Evolutionary conservation across 2,888 invertebrate genomes (phyloP).

Genomic region (Rotaria macrura): DNA sequence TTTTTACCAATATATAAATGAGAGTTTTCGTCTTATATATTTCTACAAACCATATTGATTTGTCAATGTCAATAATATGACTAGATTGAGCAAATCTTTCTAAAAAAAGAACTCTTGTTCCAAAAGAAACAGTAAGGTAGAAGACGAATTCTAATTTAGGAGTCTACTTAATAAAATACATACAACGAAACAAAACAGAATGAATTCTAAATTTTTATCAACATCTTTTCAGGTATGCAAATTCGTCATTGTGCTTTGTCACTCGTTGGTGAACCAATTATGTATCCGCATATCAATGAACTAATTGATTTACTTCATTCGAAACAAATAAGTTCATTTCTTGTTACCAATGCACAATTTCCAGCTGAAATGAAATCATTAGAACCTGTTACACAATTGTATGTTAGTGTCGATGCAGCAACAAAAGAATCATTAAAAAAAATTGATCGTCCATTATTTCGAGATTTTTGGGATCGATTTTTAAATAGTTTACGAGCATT

Average conservation of each 20-base stretch:
- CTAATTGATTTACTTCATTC: slow-evolving; percentile 53
- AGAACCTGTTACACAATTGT: slow-evolving; percentile 55
- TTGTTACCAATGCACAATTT: slow-evolving; percentile 58
- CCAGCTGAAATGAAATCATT: slow-evolving; percentile 55
- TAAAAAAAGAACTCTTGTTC: no score
- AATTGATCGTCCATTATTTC: slow-evolving; percentile 56
- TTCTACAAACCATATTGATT: no score
- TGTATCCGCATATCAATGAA: slow-evolving; percentile 57
- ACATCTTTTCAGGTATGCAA: slow-evolving; percentile 37
- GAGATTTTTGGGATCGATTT: slow-evolving; percentile 57
- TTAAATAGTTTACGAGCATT: slow-evolving; percentile 53
- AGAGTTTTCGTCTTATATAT: no score
- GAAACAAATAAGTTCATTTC: slow-evolving; percentile 54
- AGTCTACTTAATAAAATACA: no score
- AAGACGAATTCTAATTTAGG: no score
- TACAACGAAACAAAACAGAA: no score
- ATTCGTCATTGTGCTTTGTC: slow-evolving; percentile 56
- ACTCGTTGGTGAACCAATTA: slow-evolving; percentile 57
- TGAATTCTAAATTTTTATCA: no score
- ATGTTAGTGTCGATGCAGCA: slow-evolving; percentile 57
- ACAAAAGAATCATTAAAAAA: slow-evolving; percentile 56
- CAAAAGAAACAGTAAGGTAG: no score
- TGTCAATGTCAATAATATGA: no score
- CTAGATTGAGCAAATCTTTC: no score
- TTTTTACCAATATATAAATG: no score